Conservation (phyloP, 2,888 invertebrate species). For the Reticulitermes lucifugus region DNA sequence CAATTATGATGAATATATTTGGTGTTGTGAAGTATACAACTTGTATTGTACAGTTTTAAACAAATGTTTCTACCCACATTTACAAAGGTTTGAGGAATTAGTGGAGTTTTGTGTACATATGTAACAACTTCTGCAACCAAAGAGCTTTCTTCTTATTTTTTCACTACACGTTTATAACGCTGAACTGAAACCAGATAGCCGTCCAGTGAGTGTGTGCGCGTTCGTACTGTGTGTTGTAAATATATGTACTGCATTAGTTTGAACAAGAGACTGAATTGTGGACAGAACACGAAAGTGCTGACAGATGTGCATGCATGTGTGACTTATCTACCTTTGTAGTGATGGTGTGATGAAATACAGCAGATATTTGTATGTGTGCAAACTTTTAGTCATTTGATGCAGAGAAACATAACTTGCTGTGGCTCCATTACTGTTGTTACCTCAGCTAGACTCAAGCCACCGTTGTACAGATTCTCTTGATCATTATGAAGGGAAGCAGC, state of each 20-base stretch:
- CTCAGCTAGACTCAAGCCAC: too few relatives aligned
- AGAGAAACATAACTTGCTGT: too few relatives aligned
- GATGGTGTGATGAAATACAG: background rate
- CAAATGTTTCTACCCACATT: background rate
- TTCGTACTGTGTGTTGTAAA: background rate
- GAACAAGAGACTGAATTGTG: constrained; percentile 8
- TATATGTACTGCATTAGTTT: background rate
- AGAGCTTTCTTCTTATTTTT: background rate
- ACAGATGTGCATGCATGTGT: background rate
- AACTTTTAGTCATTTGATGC: too few relatives aligned
- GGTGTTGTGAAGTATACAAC: background rate
- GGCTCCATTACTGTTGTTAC: too few relatives aligned
- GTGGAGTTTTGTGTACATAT: background rate
- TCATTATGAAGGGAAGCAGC: too few relatives aligned
- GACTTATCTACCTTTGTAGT: background rate
- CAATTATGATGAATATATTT: background rate
- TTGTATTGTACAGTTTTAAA: background rate
- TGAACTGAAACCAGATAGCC: constrained; percentile 10
- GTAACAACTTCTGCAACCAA: constrained; percentile 1
- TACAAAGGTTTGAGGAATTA: background rate
- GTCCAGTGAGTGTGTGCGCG: constrained; percentile 12
- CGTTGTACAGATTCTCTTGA: too few relatives aligned
- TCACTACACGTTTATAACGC: background rate
- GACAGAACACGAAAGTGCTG: constrained; percentile 5
- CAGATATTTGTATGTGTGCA: too few relatives aligned